These are phyloP conservation scores for Tetropium fuscum DNA, from an alignment of 2,888 invertebrate species.

Conservation along the genomic window DNA sequence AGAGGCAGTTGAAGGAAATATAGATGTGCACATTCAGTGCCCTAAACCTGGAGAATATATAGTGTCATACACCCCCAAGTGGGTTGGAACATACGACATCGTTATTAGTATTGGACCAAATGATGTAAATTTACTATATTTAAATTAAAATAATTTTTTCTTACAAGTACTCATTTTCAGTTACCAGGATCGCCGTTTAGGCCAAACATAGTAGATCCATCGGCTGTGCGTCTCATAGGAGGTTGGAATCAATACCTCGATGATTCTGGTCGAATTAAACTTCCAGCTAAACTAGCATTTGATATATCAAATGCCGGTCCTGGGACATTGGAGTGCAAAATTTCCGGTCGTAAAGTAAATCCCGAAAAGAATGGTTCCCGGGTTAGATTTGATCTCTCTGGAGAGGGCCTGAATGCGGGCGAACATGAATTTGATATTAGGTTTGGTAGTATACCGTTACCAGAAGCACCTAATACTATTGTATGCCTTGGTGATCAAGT, in stretches of 20 bases:
- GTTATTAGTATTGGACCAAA: conserved; percentile 72
- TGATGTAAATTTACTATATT: conserved; percentile 76
- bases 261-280: conserved; percentile 77
- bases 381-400: conserved; percentile 68
- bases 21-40: conserved; percentile 70
- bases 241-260: conserved; percentile 90
- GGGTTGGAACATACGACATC: conserved; percentile 93
- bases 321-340: conserved; percentile 78
- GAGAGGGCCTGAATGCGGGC: conserved; percentile 75
- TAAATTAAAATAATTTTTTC: conserved; percentile 3
- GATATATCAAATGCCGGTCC: conserved; percentile 93
- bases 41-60: conserved; percentile 82
- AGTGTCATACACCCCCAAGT: conserved; percentile 90
- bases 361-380: conserved; percentile 60
- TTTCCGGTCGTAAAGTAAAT: conserved; percentile 74
- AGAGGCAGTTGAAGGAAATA: conserved; percentile 66
- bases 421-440: conserved; percentile 80
- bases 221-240: conserved; percentile 80
- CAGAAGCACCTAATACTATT: conserved; percentile 78
- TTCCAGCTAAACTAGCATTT: conserved; percentile 85
- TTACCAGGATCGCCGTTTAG: conserved; percentile 73
- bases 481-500: conserved; percentile 79
- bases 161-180: conserved; percentile 39
- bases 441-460: conserved; percentile 79
- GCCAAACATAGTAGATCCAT: conserved; percentile 77